A percentile compares a stretch with the other conserved stretches of the same genome.
These are phyloP conservation scores for Agelas oroides DNA, from an alignment of 37 sponge, comb jelly and placozoan species.

Conservation along the genomic window DNA sequence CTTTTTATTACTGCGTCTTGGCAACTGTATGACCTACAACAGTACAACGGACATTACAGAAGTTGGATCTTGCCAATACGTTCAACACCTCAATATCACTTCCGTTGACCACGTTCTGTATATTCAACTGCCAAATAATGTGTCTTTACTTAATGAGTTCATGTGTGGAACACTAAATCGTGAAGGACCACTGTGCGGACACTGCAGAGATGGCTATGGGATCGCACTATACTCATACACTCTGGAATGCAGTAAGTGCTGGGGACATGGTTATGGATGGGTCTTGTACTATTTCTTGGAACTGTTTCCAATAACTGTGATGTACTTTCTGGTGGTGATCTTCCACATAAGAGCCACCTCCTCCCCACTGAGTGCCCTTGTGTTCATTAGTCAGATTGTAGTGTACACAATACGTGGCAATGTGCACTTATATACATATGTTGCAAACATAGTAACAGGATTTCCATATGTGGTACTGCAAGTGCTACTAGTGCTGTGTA, in stretches of 20 bases:
- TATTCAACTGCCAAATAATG: too few relatives aligned
- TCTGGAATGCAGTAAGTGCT: constrained; percentile 14
- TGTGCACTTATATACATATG: too few relatives aligned
- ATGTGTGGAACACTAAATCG: constrained; percentile 22
- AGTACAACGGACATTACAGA: too few relatives aligned
- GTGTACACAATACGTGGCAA: not conserved
- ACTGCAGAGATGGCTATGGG: not conserved
- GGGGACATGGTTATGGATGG: constrained; percentile 1
- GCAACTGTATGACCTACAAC: too few relatives aligned
- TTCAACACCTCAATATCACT: too few relatives aligned
- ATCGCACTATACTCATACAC: constrained; percentile 1
- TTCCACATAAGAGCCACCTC: constrained; percentile 12
- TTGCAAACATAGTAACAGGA: too few relatives aligned
- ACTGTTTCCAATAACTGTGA: not conserved
- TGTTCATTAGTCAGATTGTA: constrained; percentile 10
- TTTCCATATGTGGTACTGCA: too few relatives aligned
- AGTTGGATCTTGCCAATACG: too few relatives aligned
- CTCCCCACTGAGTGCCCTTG: not conserved
- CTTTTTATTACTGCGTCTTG: too few relatives aligned
- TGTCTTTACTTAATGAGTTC: constrained; percentile 6
- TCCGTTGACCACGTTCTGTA: too few relatives aligned
- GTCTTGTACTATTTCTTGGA: constrained; percentile 2
- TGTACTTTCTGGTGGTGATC: not conserved
- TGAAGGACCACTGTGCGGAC: not conserved
- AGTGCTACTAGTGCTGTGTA: too few relatives aligned